phyloP scores from a whole-genome alignment of 1,140 invertebrate species.

The Megalopta genalis region DNA sequence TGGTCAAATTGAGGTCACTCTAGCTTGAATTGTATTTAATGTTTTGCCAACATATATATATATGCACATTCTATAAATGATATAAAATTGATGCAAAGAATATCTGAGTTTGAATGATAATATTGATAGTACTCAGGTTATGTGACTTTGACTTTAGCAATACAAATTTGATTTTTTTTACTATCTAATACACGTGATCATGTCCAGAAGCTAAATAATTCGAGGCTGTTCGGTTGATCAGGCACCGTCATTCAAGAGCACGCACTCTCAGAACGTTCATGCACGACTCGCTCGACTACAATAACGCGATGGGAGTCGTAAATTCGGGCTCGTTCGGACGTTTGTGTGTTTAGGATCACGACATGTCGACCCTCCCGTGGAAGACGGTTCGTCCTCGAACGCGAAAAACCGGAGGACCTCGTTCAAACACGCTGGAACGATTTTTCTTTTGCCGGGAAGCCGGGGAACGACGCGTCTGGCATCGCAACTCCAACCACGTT shows the following conservation, averaged over 20 bases:
- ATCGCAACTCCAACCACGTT: background rate
- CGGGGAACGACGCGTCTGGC: background rate
- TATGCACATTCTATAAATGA: too few relatives aligned
- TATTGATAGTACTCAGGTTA: too few relatives aligned
- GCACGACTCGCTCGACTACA: background rate
- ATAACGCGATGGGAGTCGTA: background rate
- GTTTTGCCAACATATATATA: too few relatives aligned
- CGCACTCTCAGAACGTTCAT: background rate
- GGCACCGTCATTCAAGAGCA: background rate
- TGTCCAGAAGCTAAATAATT: background rate
- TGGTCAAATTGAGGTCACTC: too few relatives aligned
- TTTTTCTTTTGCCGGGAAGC: slow-evolving; percentile 1
- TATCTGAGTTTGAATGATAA: too few relatives aligned
- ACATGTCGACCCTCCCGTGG: background rate
- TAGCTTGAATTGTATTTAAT: too few relatives aligned
- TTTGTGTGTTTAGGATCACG: slow-evolving; percentile 28
- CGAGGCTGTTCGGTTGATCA: background rate
- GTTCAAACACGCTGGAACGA: background rate
- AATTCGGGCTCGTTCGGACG: background rate
- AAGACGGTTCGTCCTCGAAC: slow-evolving; percentile 5
- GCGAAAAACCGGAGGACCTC: background rate
- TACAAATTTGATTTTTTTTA: too few relatives aligned
- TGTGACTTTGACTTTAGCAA: too few relatives aligned
- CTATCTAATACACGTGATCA: background rate
- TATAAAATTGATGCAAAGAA: too few relatives aligned